Evolutionary conservation across 2,797 vertebrate species (phyloP).

Genomic region (Poeciliopsis paucimaculata): DNA sequence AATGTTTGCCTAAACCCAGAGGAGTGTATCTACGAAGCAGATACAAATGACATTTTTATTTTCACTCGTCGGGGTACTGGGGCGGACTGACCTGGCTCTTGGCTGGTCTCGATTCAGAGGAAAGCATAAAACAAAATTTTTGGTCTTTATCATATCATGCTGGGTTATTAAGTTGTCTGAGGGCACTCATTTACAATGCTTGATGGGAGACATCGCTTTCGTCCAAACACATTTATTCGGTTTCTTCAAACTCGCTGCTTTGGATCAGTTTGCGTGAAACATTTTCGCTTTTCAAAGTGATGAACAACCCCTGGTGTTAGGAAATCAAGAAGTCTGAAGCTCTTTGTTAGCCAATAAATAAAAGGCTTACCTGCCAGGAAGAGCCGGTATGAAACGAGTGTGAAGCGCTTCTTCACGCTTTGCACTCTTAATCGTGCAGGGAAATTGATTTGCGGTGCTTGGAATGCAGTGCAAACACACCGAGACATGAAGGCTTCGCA

Average conservation of each 20-base stretch:
- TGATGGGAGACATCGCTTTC: slow-evolving; percentile 31
- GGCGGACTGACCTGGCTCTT: slow-evolving; percentile 26
- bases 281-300: slow-evolving; percentile 56
- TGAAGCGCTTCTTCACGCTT: slow-evolving; percentile 23
- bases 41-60: slow-evolving; percentile 27
- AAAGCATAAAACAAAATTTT: neutral
- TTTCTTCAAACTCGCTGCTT: slow-evolving; percentile 42
- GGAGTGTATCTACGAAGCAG: slow-evolving; percentile 31
- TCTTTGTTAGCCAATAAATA: slow-evolving; percentile 35
- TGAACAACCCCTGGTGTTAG: slow-evolving; percentile 53
- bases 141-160: slow-evolving; percentile 18
- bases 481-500: slow-evolving; percentile 28
- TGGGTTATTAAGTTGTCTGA: neutral
- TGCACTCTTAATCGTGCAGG: slow-evolving; percentile 19
- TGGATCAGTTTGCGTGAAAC: slow-evolving; percentile 42
- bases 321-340: slow-evolving; percentile 67
- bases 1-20: neutral
- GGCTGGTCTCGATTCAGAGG: slow-evolving; percentile 10
- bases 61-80: slow-evolving; percentile 5
- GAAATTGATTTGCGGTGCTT: slow-evolving; percentile 51
- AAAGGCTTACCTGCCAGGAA: slow-evolving; percentile 44
- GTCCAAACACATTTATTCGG: slow-evolving; percentile 22
- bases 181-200: slow-evolving; percentile 10
- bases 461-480: slow-evolving; percentile 51
- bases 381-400: slow-evolving; percentile 45